A percentile compares a stretch with the other conserved stretches of the same genome.
These are phyloP conservation scores for Plutella xylostella DNA, from an alignment of 2,888 invertebrate species.

Conservation along the genomic window DNA sequence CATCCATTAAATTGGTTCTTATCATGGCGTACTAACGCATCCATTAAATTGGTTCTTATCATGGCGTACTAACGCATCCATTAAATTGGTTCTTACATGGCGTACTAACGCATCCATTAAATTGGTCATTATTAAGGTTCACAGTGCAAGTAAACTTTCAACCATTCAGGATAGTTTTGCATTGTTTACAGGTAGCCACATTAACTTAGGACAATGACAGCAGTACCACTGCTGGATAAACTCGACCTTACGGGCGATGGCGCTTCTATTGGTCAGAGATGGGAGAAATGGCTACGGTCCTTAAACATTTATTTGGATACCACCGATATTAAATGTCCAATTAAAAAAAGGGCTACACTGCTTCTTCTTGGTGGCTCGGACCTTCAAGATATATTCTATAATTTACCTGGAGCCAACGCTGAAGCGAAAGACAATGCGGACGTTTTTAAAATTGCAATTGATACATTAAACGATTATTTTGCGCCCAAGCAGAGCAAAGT, in stretches of 20 bases:
- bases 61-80: too few species aligned
- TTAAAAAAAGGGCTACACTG: constrained; percentile 19
- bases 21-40: too few species aligned
- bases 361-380: constrained; percentile 19
- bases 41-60: too few species aligned
- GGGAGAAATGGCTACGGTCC: constrained; percentile 26
- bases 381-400: constrained; percentile 25
- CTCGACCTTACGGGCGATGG: constrained; percentile 22
- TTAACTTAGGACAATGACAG: too few species aligned
- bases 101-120: too few species aligned
- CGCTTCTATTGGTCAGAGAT: constrained; percentile 20
- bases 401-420: constrained; percentile 20
- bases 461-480: constrained; percentile 21
- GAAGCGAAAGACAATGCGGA: constrained; percentile 7
- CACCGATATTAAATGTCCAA: constrained; percentile 7
- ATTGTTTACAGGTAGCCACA: too few species aligned
- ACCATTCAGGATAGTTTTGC: too few species aligned
- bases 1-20: too few species aligned
- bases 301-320: constrained; percentile 21
- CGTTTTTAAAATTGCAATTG: constrained; percentile 14
- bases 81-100: too few species aligned
- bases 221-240: constrained; percentile 1
- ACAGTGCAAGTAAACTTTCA: too few species aligned
- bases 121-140: too few species aligned
- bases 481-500: constrained; percentile 26